phyloP scores from a whole-genome alignment of 2,113 vertebrate species.

The Leucopsar rothschildi region DNA sequence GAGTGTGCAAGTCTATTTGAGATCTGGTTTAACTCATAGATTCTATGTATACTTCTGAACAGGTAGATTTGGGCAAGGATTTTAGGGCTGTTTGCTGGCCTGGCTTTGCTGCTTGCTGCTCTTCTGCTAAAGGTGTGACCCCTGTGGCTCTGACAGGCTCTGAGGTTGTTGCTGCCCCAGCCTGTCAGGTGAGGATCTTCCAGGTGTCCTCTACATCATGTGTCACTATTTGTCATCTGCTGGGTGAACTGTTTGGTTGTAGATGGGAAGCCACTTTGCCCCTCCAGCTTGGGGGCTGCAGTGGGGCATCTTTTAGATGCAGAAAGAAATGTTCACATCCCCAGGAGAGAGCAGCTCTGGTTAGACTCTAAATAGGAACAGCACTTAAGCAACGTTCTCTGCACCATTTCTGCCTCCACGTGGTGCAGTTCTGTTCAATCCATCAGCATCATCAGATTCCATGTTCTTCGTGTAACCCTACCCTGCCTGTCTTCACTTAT shows the following conservation, averaged over 20 bases:
- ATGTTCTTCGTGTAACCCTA: background rate
- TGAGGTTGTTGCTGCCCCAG: background rate
- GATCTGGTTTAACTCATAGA: background rate
- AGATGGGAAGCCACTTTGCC: background rate
- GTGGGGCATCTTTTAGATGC: background rate
- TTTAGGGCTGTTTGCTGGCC: background rate
- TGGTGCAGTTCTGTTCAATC: background rate
- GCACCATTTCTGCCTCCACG: background rate
- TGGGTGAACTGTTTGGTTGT: background rate
- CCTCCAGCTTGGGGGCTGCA: background rate
- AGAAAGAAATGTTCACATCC: background rate
- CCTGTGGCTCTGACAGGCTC: background rate
- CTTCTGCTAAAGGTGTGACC: background rate
- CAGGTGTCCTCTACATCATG: background rate
- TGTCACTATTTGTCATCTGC: background rate
- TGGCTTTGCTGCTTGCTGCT: background rate
- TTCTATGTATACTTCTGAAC: background rate
- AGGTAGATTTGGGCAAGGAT: background rate
- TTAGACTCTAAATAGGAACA: background rate
- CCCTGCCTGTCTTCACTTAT: background rate
- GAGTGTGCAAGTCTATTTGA: background rate
- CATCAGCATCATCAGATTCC: background rate
- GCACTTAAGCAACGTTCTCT: background rate
- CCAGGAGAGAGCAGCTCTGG: background rate
- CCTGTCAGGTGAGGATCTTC: background rate